Base-by-base conservation (phyloP, 2,888 invertebrate genomes). In the Drosophila dives region DNA sequence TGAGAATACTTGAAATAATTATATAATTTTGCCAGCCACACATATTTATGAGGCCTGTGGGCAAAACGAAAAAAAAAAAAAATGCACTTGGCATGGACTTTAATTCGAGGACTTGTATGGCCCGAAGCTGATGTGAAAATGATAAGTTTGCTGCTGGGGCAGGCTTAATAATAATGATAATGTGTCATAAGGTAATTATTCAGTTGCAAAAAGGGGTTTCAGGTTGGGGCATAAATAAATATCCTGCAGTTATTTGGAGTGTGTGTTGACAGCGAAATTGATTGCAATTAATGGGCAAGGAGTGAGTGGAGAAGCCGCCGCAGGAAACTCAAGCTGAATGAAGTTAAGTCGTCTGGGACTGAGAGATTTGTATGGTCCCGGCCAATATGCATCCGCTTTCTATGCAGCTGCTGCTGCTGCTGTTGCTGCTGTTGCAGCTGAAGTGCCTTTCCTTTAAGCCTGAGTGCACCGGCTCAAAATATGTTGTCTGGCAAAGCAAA, bases 131-230 rank as follows among this genome's bases (percentile, higher is more conserved):
- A 84, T 81, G 70, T 60, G 85, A 81, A 89, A 85, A 85, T 85
- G 77, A 89, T 89, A 77, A 83, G 81, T 79, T 74, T 72, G 78
- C 32, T 65, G 72, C 62, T 58, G 54, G 68, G 73, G 68, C 60
- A 74, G 58, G 48, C 73, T 68, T 82, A 82, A 85, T 90, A 83
- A 86, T 86, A 90, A 86, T 90, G 90, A 87, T 87, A 90, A 87
- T 87, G 90, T 88, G 86, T 87, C 86, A 88, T 90, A 87, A 90
- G 86, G 86, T 78, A 90, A 87, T 87, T 87, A 87, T 87, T 87
- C 90, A 90, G 86, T 87, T 86, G 86, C 90, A 83, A 75, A 82
- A 83, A 70, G 67, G 70, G 33, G 20, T 20, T 71, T 55, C 64
- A 65, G 63, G 64, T 59, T 55, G 56, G 54, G 70, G 75, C 80